A percentile compares a stretch with the other conserved stretches of the same genome.
phyloP scores from a whole-genome alignment of 2,797 vertebrate species.

The Heteromormyrus szaboi region DNA sequence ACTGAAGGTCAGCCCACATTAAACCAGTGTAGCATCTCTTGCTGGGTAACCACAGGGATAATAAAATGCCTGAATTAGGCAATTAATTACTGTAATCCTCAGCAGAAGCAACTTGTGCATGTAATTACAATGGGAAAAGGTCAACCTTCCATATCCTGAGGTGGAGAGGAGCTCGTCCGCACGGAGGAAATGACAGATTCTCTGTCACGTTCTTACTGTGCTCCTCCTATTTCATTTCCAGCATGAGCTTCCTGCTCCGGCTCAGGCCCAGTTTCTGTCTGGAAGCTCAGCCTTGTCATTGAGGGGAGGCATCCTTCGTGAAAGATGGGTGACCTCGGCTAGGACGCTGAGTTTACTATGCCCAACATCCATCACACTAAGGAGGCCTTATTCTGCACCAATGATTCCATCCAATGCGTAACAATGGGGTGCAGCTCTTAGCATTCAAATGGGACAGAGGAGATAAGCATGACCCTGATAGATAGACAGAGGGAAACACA shows the following conservation, averaged over 20 bases:
- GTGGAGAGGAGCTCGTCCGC: background rate
- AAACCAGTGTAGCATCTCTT: background rate
- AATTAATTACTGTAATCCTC: conserved; percentile 15
- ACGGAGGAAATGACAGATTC: background rate
- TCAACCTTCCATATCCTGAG: background rate
- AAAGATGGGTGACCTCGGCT: background rate
- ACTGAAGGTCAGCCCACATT: background rate
- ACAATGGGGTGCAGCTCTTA: background rate
- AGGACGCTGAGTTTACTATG: background rate
- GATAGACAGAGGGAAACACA: background rate
- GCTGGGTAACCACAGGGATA: background rate
- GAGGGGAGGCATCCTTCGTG: background rate
- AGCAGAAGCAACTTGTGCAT: background rate
- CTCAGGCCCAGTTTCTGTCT: background rate
- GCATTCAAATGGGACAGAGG: background rate
- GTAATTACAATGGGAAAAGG: conserved; percentile 10
- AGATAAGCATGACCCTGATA: background rate
- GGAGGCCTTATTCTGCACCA: background rate
- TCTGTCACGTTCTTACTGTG: background rate
- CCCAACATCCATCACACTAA: background rate
- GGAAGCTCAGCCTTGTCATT: background rate
- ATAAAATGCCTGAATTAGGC: background rate
- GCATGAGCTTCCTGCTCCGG: background rate
- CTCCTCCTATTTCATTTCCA: background rate
- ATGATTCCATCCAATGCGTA: background rate